Evolutionary conservation across 2,797 vertebrate species (phyloP).

Genomic region (Lagocephalus sceleratus): DNA sequence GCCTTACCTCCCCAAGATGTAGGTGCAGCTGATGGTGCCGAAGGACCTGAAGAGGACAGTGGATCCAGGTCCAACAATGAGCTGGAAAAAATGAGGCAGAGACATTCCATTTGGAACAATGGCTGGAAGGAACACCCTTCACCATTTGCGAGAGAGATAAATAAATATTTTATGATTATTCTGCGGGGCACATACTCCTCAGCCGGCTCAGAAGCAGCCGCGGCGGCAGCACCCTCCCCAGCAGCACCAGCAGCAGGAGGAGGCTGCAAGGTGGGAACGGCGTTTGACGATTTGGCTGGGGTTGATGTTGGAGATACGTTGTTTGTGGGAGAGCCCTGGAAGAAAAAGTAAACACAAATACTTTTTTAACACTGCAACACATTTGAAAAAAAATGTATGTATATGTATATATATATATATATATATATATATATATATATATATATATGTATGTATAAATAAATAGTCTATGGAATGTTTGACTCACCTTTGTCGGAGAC

Average conservation of each 20-base stretch:
- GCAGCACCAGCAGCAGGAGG: conserved; percentile 73
- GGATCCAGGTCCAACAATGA: conserved; percentile 95
- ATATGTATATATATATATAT: no score
- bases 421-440: no score
- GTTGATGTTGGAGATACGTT: conserved; percentile 93
- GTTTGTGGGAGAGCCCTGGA: conserved; percentile 94
- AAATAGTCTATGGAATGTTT: background rate
- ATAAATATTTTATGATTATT: background rate
- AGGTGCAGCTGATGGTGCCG: conserved; percentile 77
- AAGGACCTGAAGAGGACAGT: conserved; percentile 81
- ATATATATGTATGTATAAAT: no score
- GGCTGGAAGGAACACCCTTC: background rate
- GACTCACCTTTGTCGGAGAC: conserved; percentile 80
- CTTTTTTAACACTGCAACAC: conserved; percentile 1
- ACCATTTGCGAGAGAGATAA: background rate
- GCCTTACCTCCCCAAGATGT: conserved; percentile 93
- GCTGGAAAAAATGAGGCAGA: conserved; percentile 58
- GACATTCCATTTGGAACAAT: background rate
- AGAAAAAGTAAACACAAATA: conserved; percentile 5
- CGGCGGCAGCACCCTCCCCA: conserved; percentile 71
- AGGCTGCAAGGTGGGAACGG: conserved; percentile 78
- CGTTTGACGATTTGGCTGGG: conserved; percentile 90
- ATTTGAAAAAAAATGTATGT: background rate
- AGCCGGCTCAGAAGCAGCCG: conserved; percentile 77
- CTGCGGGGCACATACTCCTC: conserved; percentile 76